A percentile compares a stretch with the other conserved stretches of the same genome.
Conservation (phyloP, 2,797 vertebrate species). For the Phrynocephalus vlangalii region DNA sequence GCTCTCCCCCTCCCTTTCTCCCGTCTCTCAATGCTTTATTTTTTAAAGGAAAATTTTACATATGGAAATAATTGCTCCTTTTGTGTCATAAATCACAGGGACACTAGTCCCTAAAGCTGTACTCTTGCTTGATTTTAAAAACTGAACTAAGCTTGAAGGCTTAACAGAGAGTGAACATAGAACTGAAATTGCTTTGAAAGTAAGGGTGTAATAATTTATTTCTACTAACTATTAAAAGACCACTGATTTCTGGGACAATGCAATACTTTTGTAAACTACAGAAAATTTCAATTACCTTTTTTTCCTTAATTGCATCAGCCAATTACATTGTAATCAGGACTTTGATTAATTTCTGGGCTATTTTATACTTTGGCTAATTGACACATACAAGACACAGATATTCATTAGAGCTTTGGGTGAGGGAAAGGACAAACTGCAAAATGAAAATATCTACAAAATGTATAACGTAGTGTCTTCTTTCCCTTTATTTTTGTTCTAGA, state of each 20-base stretch:
- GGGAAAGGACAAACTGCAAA: slow-evolving; percentile 11
- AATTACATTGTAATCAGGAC: background rate
- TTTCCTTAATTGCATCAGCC: slow-evolving; percentile 39
- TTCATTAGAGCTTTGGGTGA: background rate
- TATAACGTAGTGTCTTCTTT: slow-evolving; percentile 9
- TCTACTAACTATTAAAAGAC: slow-evolving; percentile 48
- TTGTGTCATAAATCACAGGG: slow-evolving; percentile 67
- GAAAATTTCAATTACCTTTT: slow-evolving; percentile 30
- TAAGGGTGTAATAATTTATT: slow-evolving; percentile 71
- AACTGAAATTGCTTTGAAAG: slow-evolving; percentile 61
- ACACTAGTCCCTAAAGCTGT: slow-evolving; percentile 56
- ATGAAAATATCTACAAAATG: background rate
- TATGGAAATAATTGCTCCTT: slow-evolving; percentile 70
- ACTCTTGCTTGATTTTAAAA: slow-evolving; percentile 68
- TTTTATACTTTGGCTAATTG: background rate
- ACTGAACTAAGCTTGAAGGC: slow-evolving; percentile 66
- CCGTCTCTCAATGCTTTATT: slow-evolving; percentile 17
- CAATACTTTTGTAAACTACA: slow-evolving; percentile 48
- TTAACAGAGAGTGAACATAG: slow-evolving; percentile 58
- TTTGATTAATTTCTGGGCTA: slow-evolving; percentile 9
- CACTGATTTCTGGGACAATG: slow-evolving; percentile 46
- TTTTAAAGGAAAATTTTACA: slow-evolving; percentile 67
- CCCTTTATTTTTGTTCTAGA: background rate
- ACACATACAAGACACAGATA: background rate
- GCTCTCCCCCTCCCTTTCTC: slow-evolving; percentile 27